Evolutionary conservation across 2,888 invertebrate species (phyloP).

Genomic region (Embidobia sp.): DNA sequence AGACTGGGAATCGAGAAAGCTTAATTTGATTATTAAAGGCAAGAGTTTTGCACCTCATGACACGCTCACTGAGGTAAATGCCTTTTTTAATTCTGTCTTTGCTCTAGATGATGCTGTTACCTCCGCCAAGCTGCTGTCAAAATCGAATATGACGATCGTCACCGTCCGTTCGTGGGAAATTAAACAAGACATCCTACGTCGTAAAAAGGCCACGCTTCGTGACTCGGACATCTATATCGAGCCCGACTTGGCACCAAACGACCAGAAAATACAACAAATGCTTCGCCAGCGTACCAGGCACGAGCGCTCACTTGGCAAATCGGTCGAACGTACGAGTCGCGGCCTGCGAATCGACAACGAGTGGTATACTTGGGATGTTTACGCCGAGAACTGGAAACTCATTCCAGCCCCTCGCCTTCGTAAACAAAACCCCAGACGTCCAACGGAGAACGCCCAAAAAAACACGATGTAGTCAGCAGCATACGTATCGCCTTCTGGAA

Average conservation of each 20-base stretch:
- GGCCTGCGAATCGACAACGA: too few species aligned
- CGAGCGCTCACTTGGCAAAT: too few species aligned
- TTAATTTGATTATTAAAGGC: constrained; percentile 12
- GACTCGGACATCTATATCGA: background rate
- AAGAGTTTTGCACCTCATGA: background rate
- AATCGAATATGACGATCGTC: background rate
- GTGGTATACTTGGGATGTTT: too few species aligned
- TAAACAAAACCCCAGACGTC: too few species aligned
- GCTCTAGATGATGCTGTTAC: background rate
- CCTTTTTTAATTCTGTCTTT: background rate
- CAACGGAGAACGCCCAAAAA: too few species aligned
- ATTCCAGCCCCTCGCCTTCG: too few species aligned
- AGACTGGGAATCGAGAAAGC: constrained; percentile 9
- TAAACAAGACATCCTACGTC: background rate
- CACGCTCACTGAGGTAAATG: background rate
- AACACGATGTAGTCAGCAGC: too few species aligned
- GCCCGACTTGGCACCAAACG: background rate
- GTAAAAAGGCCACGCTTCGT: background rate
- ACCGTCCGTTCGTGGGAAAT: background rate
- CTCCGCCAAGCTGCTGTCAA: background rate
- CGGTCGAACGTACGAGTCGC: too few species aligned
- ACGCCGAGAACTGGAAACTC: too few species aligned
- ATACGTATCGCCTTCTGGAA: background rate
- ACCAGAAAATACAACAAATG: background rate
- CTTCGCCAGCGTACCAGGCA: background rate